Evolutionary conservation across 2,888 invertebrate species (phyloP).

Genomic region (Punctoribates punctum): DNA sequence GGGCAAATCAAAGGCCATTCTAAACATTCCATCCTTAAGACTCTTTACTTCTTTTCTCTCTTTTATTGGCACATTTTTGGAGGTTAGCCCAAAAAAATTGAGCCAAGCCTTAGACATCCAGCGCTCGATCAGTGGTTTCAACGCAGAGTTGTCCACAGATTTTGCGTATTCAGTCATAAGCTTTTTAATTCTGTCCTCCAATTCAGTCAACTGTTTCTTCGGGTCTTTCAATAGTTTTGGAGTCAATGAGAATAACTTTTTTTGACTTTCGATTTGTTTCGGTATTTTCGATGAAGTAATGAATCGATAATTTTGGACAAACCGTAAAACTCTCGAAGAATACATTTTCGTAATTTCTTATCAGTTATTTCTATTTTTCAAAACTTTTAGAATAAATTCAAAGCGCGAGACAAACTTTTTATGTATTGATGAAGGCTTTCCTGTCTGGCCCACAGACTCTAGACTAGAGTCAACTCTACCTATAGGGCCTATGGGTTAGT

Average conservation of each 20-base stretch:
- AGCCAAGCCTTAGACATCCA: neutral
- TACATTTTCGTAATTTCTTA: too few relatives aligned
- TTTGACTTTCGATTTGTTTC: neutral
- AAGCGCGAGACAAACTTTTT: too few relatives aligned
- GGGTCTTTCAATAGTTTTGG: neutral
- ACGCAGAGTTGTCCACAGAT: neutral
- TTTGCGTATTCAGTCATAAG: neutral
- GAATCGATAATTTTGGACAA: too few relatives aligned
- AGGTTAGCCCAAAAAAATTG: neutral
- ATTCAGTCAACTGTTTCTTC: neutral
- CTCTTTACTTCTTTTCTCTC: neutral
- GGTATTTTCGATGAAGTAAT: too few relatives aligned
- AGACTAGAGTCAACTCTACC: too few relatives aligned
- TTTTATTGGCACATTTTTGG: neutral
- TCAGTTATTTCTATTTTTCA: too few relatives aligned
- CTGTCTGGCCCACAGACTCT: too few relatives aligned
- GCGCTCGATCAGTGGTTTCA: neutral
- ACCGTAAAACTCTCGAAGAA: too few relatives aligned
- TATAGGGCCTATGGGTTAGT: too few relatives aligned
- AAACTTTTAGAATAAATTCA: too few relatives aligned
- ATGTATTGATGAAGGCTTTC: too few relatives aligned
- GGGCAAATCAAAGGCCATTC: slow-evolving; percentile 2
- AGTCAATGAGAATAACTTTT: neutral
- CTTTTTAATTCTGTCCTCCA: neutral
- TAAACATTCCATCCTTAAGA: neutral